phyloP scores from a whole-genome alignment of 2,888 invertebrate genomes.

The Ceraclea dissimilis region DNA sequence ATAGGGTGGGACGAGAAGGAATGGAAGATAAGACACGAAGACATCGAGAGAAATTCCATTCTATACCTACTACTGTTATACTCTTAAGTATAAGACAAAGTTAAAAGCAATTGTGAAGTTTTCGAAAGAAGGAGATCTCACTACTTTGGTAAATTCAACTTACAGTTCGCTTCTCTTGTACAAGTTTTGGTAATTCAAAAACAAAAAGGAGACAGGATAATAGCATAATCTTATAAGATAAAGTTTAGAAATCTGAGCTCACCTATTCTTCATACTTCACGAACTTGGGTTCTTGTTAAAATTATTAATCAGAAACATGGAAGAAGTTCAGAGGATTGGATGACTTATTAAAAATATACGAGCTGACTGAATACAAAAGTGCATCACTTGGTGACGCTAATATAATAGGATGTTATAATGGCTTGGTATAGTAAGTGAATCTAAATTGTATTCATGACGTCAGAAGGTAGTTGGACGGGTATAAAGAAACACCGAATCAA shows the following conservation, averaged over 20 bases:
- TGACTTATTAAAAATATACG: not conserved
- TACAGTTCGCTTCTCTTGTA: not conserved
- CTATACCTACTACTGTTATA: no score
- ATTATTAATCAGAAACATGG: not conserved
- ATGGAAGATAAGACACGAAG: not conserved
- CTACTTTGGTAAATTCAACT: not conserved
- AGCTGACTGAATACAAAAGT: no score
- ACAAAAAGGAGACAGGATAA: slow-evolving; percentile 2
- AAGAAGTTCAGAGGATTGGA: not conserved
- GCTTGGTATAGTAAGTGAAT: no score
- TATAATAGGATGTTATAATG: no score
- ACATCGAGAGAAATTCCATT: not conserved
- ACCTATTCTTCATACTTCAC: not conserved
- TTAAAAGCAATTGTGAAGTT: slow-evolving; percentile 1
- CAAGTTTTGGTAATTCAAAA: slow-evolving; percentile 2
- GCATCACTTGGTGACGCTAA: no score
- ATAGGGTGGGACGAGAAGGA: not conserved
- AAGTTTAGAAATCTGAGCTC: not conserved
- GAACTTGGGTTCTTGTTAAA: not conserved
- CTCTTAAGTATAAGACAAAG: not conserved
- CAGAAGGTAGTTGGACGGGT: no score
- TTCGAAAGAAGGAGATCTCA: not conserved
- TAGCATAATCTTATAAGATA: not conserved
- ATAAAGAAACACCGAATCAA: no score
- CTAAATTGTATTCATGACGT: no score